Base-by-base conservation (phyloP, 1,140 invertebrate genomes). In the Drosophila murphyi region DNA sequence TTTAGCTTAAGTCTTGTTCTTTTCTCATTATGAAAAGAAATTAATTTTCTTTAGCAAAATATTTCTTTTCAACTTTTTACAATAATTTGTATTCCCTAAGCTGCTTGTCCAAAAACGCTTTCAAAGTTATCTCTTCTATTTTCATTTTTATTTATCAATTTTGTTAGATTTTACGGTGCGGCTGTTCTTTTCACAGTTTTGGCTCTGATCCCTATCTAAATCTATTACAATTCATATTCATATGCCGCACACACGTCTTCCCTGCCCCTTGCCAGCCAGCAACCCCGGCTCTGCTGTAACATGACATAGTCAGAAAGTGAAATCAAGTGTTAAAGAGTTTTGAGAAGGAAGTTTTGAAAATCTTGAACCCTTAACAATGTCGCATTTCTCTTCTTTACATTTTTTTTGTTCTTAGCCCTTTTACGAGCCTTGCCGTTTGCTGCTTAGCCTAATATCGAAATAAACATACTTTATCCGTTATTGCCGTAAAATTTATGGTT, bases 401-500 rank as follows among this genome's bases (percentile, higher is more conserved):
- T 56, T 10, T 34, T 35, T 68, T 64, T n/a, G n/a, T n/a, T 68
- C 54, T 72, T 74, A 89, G 80, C 85, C 83, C 80, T 89, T 88
- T 83, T 77, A 61, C 68, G 62, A 72, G 67, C 47, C 20, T 34
- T 68, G 74, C 50, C 57, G 50, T 63, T 50, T 78, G 60, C 65
- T 85, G 81, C 85, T 89, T 89, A 81, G 85, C 85, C 69, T 89
- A 90, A 89, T 89, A 89, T 89, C 74, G 75, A 79, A 90, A 85
- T 89, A 89, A 89, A 89, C 86, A 89, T 90, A 89, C 85, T 90
- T 89, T 88, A 88, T 88, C 80, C 85, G 85, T 90, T 90, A 79
- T 81, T 90, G 85, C 85, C 74, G 81, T 80, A 62, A 67, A 90
- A 89, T 89, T 89, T 89, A 89, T 89, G 85, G 81, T 90, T 89